A percentile compares a stretch with the other conserved stretches of the same genome.
These are phyloP conservation scores for Neogobius melanostomus DNA, from an alignment of 2,113 vertebrate genomes.

Conservation along the genomic window DNA sequence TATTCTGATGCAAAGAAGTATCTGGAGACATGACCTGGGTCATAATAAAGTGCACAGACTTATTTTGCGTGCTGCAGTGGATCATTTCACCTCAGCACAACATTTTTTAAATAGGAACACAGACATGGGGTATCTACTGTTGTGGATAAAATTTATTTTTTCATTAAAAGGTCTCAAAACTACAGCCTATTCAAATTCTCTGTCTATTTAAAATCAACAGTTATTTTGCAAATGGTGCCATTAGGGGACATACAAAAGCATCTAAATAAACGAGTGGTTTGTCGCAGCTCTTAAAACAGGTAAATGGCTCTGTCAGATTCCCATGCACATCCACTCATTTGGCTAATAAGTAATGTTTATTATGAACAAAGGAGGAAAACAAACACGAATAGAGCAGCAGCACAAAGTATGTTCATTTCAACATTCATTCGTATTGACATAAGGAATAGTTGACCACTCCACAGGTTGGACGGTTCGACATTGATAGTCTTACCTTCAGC, in stretches of 20 bases:
- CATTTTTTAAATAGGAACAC: background rate
- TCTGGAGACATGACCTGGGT: background rate
- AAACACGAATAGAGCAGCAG: background rate
- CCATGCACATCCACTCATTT: background rate
- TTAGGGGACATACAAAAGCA: too few species aligned
- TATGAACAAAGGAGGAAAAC: background rate
- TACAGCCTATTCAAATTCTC: background rate
- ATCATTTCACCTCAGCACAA: background rate
- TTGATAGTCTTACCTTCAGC: constrained; percentile 67
- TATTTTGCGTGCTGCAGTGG: background rate
- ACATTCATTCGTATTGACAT: background rate
- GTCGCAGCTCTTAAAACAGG: too few species aligned
- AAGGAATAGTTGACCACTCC: constrained; percentile 7
- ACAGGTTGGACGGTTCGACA: constrained; percentile 38
- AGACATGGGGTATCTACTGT: too few species aligned
- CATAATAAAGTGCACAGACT: background rate
- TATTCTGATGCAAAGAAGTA: background rate
- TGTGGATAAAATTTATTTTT: too few species aligned
- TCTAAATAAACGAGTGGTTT: too few species aligned
- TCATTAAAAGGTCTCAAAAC: too few species aligned
- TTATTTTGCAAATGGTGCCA: too few species aligned
- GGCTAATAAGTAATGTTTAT: constrained; percentile 1
- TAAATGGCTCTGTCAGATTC: background rate
- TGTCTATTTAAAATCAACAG: background rate
- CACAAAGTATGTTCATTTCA: background rate